Conservation (phyloP, 2,113 vertebrate genomes). For the Podarcis cretensis region DNA sequence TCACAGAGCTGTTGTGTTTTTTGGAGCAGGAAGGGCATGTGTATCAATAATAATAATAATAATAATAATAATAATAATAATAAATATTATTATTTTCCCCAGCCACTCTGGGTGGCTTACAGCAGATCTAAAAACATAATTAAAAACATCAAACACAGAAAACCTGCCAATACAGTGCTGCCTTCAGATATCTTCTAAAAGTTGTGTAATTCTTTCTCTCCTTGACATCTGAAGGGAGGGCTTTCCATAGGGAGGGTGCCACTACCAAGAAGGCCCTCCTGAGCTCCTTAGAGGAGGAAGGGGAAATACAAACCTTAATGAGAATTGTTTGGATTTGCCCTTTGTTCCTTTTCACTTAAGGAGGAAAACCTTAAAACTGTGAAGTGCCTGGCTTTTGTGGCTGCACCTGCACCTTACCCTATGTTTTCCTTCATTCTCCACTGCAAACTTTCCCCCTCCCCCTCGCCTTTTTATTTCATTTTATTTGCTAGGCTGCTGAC, state of each 20-base stretch:
- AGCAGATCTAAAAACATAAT: no score
- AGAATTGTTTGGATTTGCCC: background rate
- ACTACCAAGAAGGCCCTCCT: no score
- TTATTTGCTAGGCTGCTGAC: conserved; percentile 80
- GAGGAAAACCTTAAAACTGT: background rate
- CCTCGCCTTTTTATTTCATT: conserved; percentile 43
- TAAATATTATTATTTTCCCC: no score
- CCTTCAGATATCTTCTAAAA: no score
- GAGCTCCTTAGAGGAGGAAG: background rate
- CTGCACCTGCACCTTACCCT: background rate
- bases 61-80: no score
- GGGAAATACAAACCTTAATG: background rate
- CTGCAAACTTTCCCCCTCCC: background rate
- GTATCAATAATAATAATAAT: background rate
- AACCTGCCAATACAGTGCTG: no score
- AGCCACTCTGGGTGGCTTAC: background rate
- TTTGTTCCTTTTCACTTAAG: background rate
- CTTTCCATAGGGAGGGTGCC: background rate
- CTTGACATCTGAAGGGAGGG: no score
- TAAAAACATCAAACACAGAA: no score
- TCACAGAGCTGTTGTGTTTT: background rate
- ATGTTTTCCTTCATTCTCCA: conserved; percentile 20
- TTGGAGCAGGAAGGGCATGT: background rate
- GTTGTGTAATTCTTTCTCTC: no score
- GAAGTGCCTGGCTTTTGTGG: background rate